These are phyloP conservation scores for Diadegma fenestrale DNA, from an alignment of 2,888 invertebrate species.

Conservation along the genomic window DNA sequence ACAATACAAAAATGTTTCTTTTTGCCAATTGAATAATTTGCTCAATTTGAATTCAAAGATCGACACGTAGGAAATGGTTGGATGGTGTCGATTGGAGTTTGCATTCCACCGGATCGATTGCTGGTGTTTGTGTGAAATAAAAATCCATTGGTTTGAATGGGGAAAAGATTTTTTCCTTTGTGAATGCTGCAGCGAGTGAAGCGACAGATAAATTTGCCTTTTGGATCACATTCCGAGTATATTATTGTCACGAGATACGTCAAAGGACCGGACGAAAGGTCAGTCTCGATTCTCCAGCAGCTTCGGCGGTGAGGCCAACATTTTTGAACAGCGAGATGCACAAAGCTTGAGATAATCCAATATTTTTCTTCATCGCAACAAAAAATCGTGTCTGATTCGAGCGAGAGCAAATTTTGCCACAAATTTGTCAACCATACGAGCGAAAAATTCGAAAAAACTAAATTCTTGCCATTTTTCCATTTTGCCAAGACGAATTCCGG, in stretches of 20 bases:
- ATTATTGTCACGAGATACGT: constrained; percentile 1
- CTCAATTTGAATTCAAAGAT: not conserved
- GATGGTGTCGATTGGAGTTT: not conserved
- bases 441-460: too few relatives aligned
- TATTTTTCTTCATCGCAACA: not conserved
- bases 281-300: not conserved
- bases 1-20: not conserved
- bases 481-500: too few relatives aligned
- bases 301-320: constrained; percentile 30
- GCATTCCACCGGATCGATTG: not conserved
- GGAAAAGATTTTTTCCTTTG: not conserved
- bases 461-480: too few relatives aligned
- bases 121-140: not conserved
- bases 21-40: not conserved
- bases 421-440: not conserved
- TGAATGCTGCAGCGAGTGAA: not conserved
- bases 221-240: constrained; percentile 20
- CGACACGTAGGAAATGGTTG: not conserved
- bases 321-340: constrained; percentile 30
- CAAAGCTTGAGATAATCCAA: constrained; percentile 13
- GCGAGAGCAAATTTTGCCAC: not conserved
- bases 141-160: not conserved
- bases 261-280: not conserved
- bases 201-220: not conserved
- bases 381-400: too few relatives aligned